Percentiles rank a stretch among this genome's conserved stretches.
Conservation (phyloP, 92 coral and sea anemone species). For the Porites evermanni region DNA sequence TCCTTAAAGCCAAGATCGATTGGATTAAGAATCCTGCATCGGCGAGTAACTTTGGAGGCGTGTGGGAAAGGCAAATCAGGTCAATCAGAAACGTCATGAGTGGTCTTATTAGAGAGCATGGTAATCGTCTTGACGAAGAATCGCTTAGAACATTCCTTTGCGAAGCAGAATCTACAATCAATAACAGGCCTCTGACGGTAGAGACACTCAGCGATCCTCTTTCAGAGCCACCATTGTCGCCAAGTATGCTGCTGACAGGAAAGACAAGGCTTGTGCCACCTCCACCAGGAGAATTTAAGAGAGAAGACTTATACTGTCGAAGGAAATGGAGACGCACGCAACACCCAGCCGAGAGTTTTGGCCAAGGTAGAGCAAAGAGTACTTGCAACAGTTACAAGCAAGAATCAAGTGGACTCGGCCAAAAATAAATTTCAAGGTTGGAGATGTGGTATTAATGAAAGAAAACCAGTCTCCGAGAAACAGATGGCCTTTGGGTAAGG, state of each 20-base stretch:
- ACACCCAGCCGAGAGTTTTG: constrained; percentile 62
- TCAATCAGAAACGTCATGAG: constrained; percentile 61
- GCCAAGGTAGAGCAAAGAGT: constrained; percentile 69
- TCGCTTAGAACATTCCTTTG: constrained; percentile 48
- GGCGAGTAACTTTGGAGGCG: constrained; percentile 58
- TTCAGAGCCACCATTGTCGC: constrained; percentile 57
- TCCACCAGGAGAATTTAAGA: constrained; percentile 63
- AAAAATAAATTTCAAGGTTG: constrained; percentile 38
- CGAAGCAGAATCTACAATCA: constrained; percentile 62
- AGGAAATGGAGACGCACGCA: constrained; percentile 60
- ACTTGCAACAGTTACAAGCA: constrained; percentile 49
- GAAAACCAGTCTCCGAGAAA: constrained; percentile 51
- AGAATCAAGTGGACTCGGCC: constrained; percentile 54
- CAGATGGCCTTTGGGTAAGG: constrained; percentile 53
- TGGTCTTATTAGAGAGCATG: constrained; percentile 51
- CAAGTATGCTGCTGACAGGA: constrained; percentile 70
- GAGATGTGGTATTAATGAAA: constrained; percentile 54
- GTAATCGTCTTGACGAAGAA: constrained; percentile 36
- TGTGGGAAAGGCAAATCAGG: constrained; percentile 63
- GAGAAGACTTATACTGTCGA: constrained; percentile 58
- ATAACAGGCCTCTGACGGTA: constrained; percentile 57
- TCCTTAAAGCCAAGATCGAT: constrained; percentile 47
- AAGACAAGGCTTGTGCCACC: constrained; percentile 63
- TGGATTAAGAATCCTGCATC: constrained; percentile 60
- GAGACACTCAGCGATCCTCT: constrained; percentile 59